phyloP scores from a whole-genome alignment of 1,140 invertebrate genomes.

The Hyles vespertilio region DNA sequence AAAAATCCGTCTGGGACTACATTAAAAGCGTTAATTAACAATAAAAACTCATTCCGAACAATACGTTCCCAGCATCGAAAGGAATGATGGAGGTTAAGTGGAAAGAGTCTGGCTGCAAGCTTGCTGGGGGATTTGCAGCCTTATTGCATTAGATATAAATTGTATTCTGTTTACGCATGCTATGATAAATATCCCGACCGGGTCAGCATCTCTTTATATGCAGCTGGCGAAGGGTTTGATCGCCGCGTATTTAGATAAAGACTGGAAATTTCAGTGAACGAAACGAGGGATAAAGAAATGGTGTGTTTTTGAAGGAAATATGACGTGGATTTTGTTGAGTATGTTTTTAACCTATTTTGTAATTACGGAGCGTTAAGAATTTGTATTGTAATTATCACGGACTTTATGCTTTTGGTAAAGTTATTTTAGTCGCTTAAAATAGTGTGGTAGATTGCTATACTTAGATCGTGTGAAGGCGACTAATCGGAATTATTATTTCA shows the following conservation, averaged over 20 bases:
- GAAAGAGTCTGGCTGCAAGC: neutral
- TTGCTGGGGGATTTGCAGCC: neutral
- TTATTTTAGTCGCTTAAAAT: too few species aligned
- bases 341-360: too few species aligned
- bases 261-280: neutral
- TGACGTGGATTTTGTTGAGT: neutral
- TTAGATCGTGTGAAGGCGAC: too few species aligned
- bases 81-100: conserved; percentile 7
- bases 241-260: conserved; percentile 3
- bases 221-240: conserved; percentile 5
- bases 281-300: neutral
- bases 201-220: conserved; percentile 2
- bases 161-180: neutral
- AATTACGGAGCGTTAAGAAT: too few species aligned
- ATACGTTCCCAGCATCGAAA: neutral
- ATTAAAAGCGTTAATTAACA: too few species aligned
- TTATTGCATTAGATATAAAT: neutral
- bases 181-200: neutral
- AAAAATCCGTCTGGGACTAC: too few species aligned
- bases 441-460: too few species aligned
- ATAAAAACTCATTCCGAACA: conserved; percentile 5
- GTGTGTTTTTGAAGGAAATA: neutral
- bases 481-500: too few species aligned
- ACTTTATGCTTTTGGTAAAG: too few species aligned
- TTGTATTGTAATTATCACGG: too few species aligned